Evolutionary conservation across 2,888 invertebrate genomes (phyloP), one percentile per base, ranked within the genome.

Genomic region (Sipha maydis): DNA sequence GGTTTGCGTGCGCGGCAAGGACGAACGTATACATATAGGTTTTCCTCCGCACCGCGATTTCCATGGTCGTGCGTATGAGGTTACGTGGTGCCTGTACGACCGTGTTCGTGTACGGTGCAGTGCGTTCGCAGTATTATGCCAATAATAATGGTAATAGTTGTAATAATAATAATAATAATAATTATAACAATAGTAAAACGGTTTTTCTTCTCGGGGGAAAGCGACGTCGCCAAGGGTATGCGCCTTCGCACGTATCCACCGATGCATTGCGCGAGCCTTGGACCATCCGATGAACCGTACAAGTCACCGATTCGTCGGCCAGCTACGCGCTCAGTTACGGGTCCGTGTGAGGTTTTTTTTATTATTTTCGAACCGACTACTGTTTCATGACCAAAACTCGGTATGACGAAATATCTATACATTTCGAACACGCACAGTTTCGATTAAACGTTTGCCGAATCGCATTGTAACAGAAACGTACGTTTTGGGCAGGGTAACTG

Each of bases 211-310:
- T 56, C 56, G 71, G 73, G 80, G 41, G 86, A 88, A 88, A 88
- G 86, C 75, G 73, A 88, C 17, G 2, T 56, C 86, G 80, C 75
- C 86, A 80, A 80, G 86, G 86, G 85, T 78, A 85, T 9, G 8
- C 38, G 75, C 17, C 28, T 28, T 3, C 19, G 56, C 48, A 56
- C 25, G 61, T 69, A 54, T 85, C 77, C 67, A 67, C 19, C 77
- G 85, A 67, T 31, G 78, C 85, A 69, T 75, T 83, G 67, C 85
- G 25, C 48, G 61, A 75, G 75, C 86, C 86, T 88, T 88, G 86
- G 80, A 80, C 86, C 86, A 88, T 88, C 86, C 86, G 86, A 80
- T 17, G 80, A 28, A 88, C 80, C 86, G 86, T 88, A 75, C 28
- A 41, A 41, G 3, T 14, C 41, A 1, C 34, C 77, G 34, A 28